Base-by-base conservation (phyloP, 2,113 vertebrate species). In the Candoia aspera region DNA sequence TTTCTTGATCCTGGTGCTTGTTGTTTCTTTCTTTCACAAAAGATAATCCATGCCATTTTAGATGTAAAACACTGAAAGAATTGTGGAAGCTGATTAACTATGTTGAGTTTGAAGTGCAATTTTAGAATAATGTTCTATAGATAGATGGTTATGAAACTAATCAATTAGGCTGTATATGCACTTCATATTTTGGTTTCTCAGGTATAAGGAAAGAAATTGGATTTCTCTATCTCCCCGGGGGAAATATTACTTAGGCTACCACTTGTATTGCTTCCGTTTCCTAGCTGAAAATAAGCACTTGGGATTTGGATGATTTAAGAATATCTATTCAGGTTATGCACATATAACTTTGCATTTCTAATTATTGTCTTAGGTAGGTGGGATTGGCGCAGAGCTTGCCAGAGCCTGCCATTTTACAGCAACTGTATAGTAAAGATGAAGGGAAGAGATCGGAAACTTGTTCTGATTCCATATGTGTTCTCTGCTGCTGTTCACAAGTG, bases 91-190 rank as follows among this genome's bases (percentile, higher is more conserved):
- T 84, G 29, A 29, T 53, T 94, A 96, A 58, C 88, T 0, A 0
- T 87, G 57, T 87, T 95, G 60, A 17, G 87, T 94, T 93, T 91
- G 60, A 92, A 93, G 0, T 91, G 89, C 93, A 11, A 46, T 79
- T 42, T 79, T 79, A 79, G 95, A 86, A 37, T 24, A 0, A 0
- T 54, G 90, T n/a, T 0, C 1, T 53, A 58, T 0, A 33, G 68
- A 64, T 89, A 88, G 4, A 0, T 17, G 11, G 1, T 1, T 92
- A 21, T 12, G 90, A 83, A 94, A 83, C 46, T 0, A 0, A 79
- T 83, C 42, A 84, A 58, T 55, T 29, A 79, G 33, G 15, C 59
- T 49, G 37, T 23, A 9, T 83, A 60, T n/a, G 24, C 42, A n/a
- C 8, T 4, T 21, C 23, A 3, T 64, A 6, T 64, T 84, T 84